Evolutionary conservation across 2,113 vertebrate species (phyloP).

Genomic region (Pavo muticus): DNA sequence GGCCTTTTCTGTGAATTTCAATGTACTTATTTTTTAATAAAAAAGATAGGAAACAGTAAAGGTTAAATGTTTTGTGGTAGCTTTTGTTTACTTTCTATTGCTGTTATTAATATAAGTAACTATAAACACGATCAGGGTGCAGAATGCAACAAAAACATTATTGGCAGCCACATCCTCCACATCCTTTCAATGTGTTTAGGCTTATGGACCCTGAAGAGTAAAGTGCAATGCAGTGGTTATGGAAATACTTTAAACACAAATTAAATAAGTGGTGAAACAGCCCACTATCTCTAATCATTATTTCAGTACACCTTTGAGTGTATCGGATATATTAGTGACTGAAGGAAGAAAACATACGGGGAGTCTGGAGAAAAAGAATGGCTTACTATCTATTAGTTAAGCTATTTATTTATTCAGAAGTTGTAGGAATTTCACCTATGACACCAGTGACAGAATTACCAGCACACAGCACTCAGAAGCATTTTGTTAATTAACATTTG

Average conservation of each 20-base stretch:
- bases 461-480: background rate
- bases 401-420: background rate
- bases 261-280: background rate
- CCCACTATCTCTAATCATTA: background rate
- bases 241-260: background rate
- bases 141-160: background rate
- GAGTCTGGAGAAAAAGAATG: background rate
- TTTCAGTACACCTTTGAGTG: background rate
- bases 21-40: background rate
- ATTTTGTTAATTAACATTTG: background rate
- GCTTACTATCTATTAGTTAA: background rate
- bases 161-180: constrained; percentile 37
- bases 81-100: constrained; percentile 3
- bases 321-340: background rate
- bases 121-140: background rate
- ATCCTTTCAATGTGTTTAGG: constrained; percentile 3
- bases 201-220: background rate
- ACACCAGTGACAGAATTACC: background rate
- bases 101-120: background rate
- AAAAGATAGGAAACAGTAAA: background rate
- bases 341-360: background rate
- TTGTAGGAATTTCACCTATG: background rate
- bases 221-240: background rate
- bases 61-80: constrained; percentile 18
- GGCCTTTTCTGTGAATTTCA: background rate